Conservation (phyloP, 2,797 vertebrate species). For the Trachurus trachurus region DNA sequence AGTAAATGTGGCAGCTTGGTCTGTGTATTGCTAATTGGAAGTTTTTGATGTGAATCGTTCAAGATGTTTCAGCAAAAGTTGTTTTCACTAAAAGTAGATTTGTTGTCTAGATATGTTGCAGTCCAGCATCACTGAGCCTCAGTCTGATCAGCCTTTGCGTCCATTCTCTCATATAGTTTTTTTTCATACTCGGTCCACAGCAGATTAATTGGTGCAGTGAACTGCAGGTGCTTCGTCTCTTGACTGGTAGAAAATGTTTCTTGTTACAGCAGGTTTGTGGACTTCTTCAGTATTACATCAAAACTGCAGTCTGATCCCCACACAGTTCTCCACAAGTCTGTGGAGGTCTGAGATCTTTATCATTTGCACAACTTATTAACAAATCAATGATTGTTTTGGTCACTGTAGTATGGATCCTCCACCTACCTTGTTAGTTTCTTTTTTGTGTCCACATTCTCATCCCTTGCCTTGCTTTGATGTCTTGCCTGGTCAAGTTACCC, state of each 20-base stretch:
- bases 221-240: not conserved
- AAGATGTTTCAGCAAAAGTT: not conserved
- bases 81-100: not conserved
- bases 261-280: not conserved
- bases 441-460: not conserved
- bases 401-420: not conserved
- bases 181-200: not conserved
- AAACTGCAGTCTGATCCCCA: not conserved
- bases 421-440: not conserved
- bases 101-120: not conserved
- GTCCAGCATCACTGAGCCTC: not conserved
- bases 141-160: not conserved
- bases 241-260: not conserved
- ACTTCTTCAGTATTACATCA: not conserved
- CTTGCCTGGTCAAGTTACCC: not conserved
- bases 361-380: not conserved
- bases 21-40: not conserved
- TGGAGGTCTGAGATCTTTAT: not conserved
- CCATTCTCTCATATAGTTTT: not conserved
- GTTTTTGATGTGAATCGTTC: not conserved
- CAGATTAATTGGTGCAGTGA: not conserved
- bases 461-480: constrained; percentile 3
- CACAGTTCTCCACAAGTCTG: not conserved
- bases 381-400: not conserved
- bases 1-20: not conserved